phyloP scores from a whole-genome alignment of 2,888 invertebrate species.

The Keiferia lycopersicella region DNA sequence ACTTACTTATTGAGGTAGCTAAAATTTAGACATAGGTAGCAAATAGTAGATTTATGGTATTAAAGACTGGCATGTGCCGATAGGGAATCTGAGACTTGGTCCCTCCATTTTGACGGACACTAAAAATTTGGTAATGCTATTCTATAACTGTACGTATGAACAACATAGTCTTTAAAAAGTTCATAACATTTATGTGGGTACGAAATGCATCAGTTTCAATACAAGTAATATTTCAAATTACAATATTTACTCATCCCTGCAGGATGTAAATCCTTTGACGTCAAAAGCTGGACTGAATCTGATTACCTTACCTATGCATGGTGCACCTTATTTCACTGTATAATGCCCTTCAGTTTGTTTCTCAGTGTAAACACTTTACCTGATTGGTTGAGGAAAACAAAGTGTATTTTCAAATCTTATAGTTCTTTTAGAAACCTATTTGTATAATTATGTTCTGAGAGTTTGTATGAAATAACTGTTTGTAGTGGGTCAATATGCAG shows the following conservation, averaged over 20 bases:
- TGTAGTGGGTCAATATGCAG: no score
- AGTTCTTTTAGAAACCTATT: background rate
- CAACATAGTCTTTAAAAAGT: no score
- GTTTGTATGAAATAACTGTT: background rate
- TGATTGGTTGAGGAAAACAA: background rate
- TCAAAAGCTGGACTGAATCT: background rate
- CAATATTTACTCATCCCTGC: background rate
- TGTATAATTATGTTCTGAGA: background rate
- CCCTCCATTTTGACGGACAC: no score
- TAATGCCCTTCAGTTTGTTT: conserved; percentile 1
- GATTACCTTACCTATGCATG: conserved; percentile 14
- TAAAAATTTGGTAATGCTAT: no score
- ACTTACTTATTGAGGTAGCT: no score
- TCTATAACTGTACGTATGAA: no score
- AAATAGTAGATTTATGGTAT: no score
- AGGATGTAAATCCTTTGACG: background rate
- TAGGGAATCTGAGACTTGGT: no score
- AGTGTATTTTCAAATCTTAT: background rate
- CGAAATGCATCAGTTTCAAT: no score
- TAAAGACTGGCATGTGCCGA: no score
- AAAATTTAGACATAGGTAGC: no score
- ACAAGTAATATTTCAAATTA: background rate
- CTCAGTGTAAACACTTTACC: conserved; percentile 4
- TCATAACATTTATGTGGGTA: no score
- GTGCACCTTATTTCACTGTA: conserved; percentile 17